These are phyloP conservation scores for Echiichthys vipera DNA, from an alignment of 2,797 vertebrate species.

Conservation along the genomic window DNA sequence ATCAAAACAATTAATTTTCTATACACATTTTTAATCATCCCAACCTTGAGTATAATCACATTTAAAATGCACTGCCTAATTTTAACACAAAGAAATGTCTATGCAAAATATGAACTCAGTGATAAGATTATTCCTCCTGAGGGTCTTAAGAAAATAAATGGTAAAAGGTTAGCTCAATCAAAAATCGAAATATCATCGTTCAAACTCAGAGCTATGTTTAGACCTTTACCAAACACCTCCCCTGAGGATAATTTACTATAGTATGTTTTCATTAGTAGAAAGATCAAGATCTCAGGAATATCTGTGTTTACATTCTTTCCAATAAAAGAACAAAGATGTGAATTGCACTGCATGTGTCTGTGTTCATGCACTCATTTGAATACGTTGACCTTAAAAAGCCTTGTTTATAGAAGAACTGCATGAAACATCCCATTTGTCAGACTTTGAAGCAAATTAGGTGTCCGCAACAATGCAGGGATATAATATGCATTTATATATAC, in stretches of 20 bases:
- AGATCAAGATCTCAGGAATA: not conserved
- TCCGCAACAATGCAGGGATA: constrained; percentile 8
- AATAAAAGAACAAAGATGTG: constrained; percentile 4
- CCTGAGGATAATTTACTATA: constrained; percentile 9
- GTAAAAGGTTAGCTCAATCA: constrained; percentile 46
- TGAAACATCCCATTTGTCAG: constrained; percentile 51
- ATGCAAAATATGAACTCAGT: constrained; percentile 12
- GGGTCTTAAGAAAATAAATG: constrained; percentile 15
- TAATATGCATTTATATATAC: constrained; percentile 23
- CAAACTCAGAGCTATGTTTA: constrained; percentile 6
- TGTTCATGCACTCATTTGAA: constrained; percentile 52
- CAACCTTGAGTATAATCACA: not conserved
- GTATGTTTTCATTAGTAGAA: constrained; percentile 16
- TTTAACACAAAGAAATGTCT: not conserved
- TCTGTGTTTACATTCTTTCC: constrained; percentile 7
- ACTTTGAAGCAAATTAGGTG: constrained; percentile 45
- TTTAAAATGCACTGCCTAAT: constrained; percentile 9
- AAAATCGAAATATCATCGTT: constrained; percentile 33
- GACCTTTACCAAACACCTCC: constrained; percentile 27
- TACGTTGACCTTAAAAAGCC: constrained; percentile 60
- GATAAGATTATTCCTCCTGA: constrained; percentile 5
- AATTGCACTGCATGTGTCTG: constrained; percentile 3
- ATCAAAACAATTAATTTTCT: not conserved
- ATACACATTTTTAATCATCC: not conserved
- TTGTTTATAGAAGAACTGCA: constrained; percentile 48